Base-by-base conservation (phyloP, 53 echinoderm and acorn worm genomes). In the Crossaster papposus region DNA sequence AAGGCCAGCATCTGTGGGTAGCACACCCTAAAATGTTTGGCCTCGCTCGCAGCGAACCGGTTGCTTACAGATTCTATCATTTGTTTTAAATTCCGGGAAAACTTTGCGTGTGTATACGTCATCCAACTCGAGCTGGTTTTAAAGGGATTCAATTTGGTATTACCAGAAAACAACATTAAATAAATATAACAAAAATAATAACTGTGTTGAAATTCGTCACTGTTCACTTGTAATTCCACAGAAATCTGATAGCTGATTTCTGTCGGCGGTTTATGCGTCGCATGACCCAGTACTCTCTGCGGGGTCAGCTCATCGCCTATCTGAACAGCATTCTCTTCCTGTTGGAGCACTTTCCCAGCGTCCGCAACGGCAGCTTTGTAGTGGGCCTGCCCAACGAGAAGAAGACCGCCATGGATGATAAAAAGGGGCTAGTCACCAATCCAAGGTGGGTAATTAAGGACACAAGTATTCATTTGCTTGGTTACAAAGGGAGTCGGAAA, bases 291-390 rank as follows among this genome's bases (percentile, higher is more conserved):
- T 97, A 97, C 83, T 97, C 97, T 10, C 77, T 96, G 77, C 85
- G 99, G 23, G 96, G 94, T 62, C 99, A 98, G 87, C 90, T 98
- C 81, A 93, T 98, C 26, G 94, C 96, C 10, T 98, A 98, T 62
- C 52, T 96, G 62, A 98, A 98, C 93, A 93, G 92, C 75, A 98
- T 95, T 71, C 74, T 92, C 79, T 54, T 62, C 17, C 91, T 95
- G 0, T 81, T 97, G 17, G 92, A 95, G 0, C 90, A 94, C 26
- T 97, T 97, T 77, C 91, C 92, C 13, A 91, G 76, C 2, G 84
- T 95, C 77, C 90, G 87, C 62, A 91, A 83, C 22, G 91, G 83
- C 10, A 94, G 94, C 90, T 96, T 98, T 73, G 87, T 97, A 14
- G 79, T 96, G 81, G 99, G 99, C 34, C 38, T 90, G 64, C 93